A percentile compares a stretch with the other conserved stretches of the same genome.
Evolutionary conservation across 2,113 vertebrate genomes (phyloP).

Genomic region (Melanostigma gelatinosum): DNA sequence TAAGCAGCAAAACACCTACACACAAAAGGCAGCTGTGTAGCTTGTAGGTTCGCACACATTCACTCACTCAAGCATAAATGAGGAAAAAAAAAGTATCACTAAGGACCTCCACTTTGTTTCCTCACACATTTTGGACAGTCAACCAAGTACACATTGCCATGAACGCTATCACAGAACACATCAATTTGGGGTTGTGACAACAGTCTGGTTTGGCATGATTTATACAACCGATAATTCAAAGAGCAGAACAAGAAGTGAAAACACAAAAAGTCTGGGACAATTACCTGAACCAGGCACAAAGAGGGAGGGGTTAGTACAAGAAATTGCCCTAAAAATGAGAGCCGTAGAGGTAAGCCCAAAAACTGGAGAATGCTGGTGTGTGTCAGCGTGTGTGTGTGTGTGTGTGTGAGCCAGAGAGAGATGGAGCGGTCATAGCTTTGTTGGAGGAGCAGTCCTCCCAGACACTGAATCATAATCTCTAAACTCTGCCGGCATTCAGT

Average conservation of each 20-base stretch:
- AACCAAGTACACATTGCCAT: not conserved
- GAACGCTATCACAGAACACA: not conserved
- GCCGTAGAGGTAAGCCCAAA: constrained; percentile 61
- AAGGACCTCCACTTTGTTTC: constrained; percentile 5
- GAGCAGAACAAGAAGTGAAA: constrained; percentile 41
- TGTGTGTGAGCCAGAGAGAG: constrained; percentile 4
- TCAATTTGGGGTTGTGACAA: not conserved
- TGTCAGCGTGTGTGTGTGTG: constrained; percentile 14
- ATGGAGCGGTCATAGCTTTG: constrained; percentile 60
- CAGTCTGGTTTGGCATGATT: not conserved
- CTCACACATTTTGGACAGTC: not conserved
- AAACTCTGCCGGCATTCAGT: constrained; percentile 89
- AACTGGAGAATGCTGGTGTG: constrained; percentile 41
- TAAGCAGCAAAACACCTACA: constrained; percentile 55
- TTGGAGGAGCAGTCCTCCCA: constrained; percentile 84
- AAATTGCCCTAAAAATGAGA: constrained; percentile 36
- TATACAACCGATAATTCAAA: constrained; percentile 6
- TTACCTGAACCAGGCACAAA: constrained; percentile 5
- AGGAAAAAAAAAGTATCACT: not conserved
- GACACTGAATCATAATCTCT: constrained; percentile 90
- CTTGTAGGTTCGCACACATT: constrained; percentile 26
- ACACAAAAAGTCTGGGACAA: constrained; percentile 10
- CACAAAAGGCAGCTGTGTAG: constrained; percentile 29
- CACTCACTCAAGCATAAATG: not conserved
- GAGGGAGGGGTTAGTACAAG: not conserved